phyloP scores from a whole-genome alignment of 2,797 vertebrate genomes.

The Otolemur crassicaudatus region DNA sequence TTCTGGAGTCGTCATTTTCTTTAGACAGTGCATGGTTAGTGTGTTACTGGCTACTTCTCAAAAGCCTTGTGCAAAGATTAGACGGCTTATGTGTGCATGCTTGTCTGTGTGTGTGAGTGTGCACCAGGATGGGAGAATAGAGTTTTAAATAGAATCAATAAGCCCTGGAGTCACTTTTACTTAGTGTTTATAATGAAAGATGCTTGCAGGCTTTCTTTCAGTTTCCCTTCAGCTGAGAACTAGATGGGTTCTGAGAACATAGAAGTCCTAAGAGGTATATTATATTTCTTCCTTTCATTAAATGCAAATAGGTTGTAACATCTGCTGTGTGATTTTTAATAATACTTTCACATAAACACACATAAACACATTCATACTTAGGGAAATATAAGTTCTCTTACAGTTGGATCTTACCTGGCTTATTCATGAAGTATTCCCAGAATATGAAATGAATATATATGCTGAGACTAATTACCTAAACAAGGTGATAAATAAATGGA shows the following conservation, averaged over 20 bases:
- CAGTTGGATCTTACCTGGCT: not conserved
- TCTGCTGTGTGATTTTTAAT: not conserved
- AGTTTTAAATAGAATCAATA: not conserved
- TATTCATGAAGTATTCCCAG: not conserved
- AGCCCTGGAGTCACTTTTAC: not conserved
- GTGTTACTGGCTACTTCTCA: not conserved
- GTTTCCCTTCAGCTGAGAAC: not conserved
- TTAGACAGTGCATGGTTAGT: not conserved
- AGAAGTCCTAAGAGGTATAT: not conserved
- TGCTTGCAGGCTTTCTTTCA: not conserved
- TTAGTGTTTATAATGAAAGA: constrained; percentile 2
- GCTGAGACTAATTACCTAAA: not conserved
- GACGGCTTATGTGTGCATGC: not conserved
- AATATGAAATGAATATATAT: not conserved
- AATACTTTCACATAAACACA: not conserved
- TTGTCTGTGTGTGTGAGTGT: not conserved
- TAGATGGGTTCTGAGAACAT: not conserved
- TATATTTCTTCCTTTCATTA: not conserved
- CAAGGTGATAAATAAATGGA: not conserved
- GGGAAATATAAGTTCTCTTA: not conserved
- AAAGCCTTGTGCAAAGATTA: not conserved
- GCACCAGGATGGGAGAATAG: not conserved
- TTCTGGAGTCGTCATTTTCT: constrained; percentile 9
- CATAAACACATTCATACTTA: not conserved
- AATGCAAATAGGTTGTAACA: not conserved